Conservation (phyloP, 2,113 vertebrate genomes). For the Hypanus sabinus region DNA sequence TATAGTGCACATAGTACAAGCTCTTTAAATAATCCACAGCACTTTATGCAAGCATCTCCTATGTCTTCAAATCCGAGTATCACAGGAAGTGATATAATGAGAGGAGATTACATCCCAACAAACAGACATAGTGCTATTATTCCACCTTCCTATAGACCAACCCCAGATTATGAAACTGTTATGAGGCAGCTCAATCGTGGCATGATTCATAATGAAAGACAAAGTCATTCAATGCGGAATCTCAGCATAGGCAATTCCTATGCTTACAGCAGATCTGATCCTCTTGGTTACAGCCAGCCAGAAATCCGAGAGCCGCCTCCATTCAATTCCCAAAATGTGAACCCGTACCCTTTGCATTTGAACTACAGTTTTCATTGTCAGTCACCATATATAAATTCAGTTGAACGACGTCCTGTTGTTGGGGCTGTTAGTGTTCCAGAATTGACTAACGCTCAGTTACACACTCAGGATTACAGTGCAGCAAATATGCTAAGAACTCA, state of each 20-base stretch:
- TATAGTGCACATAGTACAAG: constrained; percentile 95
- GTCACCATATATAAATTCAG: constrained; percentile 74
- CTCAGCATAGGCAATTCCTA: constrained; percentile 85
- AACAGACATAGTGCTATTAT: constrained; percentile 88
- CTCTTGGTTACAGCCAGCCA: constrained; percentile 92
- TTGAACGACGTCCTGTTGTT: constrained; percentile 76
- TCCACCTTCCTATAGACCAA: constrained; percentile 88
- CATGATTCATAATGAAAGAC: constrained; percentile 66
- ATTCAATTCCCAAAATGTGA: constrained; percentile 51
- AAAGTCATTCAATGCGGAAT: constrained; percentile 91
- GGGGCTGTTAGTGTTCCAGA: constrained; percentile 93
- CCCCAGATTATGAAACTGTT: constrained; percentile 91
- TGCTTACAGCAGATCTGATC: constrained; percentile 84
- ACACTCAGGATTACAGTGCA: constrained; percentile 85
- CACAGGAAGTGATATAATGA: constrained; percentile 80
- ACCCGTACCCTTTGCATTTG: constrained; percentile 73
- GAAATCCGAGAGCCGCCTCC: constrained; percentile 84
- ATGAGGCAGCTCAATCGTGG: constrained; percentile 82
- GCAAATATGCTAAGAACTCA: constrained; percentile 90
- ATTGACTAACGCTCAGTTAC: constrained; percentile 86
- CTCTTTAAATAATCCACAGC: constrained; percentile 86
- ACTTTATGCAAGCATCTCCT: constrained; percentile 85
- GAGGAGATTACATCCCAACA: constrained; percentile 78
- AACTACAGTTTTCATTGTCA: constrained; percentile 90
- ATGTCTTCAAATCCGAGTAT: constrained; percentile 97